phyloP scores from a whole-genome alignment of 2,797 vertebrate genomes.

The Sardinella longiceps region DNA sequence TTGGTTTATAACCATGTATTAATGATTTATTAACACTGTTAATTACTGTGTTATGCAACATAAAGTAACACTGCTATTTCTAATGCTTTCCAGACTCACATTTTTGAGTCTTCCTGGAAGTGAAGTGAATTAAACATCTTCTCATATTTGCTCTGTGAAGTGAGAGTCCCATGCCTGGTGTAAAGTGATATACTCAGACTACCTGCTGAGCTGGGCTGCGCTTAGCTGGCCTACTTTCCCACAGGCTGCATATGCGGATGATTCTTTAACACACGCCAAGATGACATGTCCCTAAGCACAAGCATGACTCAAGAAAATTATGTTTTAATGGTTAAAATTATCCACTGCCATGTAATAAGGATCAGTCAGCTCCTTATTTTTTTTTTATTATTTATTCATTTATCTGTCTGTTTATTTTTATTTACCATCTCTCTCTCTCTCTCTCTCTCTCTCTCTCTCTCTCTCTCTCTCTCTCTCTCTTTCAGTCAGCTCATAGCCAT shows the following conservation, averaged over 20 bases:
- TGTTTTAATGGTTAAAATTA: constrained; percentile 25
- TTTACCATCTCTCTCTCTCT: constrained; percentile 24
- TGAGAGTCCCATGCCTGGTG: constrained; percentile 42
- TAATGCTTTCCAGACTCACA: too few species aligned
- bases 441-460: constrained; percentile 18
- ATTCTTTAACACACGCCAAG: constrained; percentile 21
- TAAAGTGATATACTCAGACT: constrained; percentile 30
- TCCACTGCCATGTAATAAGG: neutral
- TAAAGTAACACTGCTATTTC: too few species aligned
- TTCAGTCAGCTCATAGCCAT: neutral
- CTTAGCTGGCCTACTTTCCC: constrained; percentile 52
- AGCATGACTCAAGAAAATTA: neutral
- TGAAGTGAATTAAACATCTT: constrained; percentile 39
- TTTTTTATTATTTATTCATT: neutral
- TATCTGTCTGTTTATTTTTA: too few species aligned
- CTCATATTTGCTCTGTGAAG: constrained; percentile 53
- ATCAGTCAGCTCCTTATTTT: neutral
- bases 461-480: constrained; percentile 5
- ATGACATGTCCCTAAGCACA: neutral
- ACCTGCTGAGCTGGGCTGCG: constrained; percentile 39
- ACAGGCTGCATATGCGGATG: constrained; percentile 35
- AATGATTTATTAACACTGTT: neutral
- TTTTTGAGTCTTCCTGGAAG: too few species aligned
- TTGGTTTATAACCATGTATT: neutral
- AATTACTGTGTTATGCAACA: neutral